These are phyloP conservation scores for Drosophila cognata DNA, from an alignment of 2,888 invertebrate genomes.

Conservation along the genomic window DNA sequence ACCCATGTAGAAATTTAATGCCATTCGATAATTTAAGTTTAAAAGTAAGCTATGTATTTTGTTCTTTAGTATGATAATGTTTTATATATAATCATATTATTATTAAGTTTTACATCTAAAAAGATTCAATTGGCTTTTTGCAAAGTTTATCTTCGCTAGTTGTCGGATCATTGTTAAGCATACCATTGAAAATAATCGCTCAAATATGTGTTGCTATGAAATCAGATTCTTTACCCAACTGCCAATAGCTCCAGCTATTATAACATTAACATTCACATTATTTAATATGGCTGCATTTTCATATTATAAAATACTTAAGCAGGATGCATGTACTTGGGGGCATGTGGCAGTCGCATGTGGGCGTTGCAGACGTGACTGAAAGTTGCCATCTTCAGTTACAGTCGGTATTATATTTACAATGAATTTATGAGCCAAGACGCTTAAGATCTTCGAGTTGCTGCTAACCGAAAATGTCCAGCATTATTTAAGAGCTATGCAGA, in stretches of 20 bases:
- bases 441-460: slow-evolving; percentile 45
- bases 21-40: not conserved
- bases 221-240: not conserved
- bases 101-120: not conserved
- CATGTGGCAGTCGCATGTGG: slow-evolving; percentile 25
- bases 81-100: not conserved
- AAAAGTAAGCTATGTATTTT: not conserved
- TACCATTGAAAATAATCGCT: not conserved
- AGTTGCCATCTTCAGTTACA: slow-evolving; percentile 48
- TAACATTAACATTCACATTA: not conserved
- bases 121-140: not conserved
- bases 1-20: too few species aligned
- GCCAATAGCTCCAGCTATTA: not conserved
- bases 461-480: not conserved
- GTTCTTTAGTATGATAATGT: not conserved
- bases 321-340: not conserved
- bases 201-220: not conserved
- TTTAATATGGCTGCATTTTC: not conserved
- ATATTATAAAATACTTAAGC: not conserved
- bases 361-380: slow-evolving; percentile 60
- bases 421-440: slow-evolving; percentile 53
- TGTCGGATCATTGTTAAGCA: not conserved
- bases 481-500: slow-evolving; percentile 11
- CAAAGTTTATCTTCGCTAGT: not conserved
- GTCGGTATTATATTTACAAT: slow-evolving; percentile 43